Percentiles rank a stretch among this genome's conserved stretches.
Evolutionary conservation across 2,888 invertebrate species (phyloP).

Genomic region (Schizaphis graminum): DNA sequence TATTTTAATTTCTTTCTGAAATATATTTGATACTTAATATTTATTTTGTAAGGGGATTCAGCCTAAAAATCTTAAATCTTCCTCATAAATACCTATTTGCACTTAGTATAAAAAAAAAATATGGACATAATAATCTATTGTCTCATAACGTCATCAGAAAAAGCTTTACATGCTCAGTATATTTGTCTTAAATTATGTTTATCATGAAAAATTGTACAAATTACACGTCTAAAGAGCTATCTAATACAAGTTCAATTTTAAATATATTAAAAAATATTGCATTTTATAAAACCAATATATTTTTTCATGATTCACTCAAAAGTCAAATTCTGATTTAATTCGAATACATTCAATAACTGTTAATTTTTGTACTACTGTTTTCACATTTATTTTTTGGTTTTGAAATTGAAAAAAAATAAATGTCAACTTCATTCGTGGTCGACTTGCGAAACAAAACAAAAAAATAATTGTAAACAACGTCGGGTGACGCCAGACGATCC

Average conservation of each 20-base stretch:
- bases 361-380: neutral
- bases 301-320: neutral
- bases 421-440: neutral
- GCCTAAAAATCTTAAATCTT: neutral
- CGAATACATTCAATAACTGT: neutral
- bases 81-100: too few relatives aligned
- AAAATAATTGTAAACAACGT: neutral
- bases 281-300: neutral
- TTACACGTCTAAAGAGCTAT: too few relatives aligned
- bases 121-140: too few relatives aligned
- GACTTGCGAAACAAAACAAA: constrained; percentile 6
- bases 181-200: too few relatives aligned
- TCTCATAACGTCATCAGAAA: too few relatives aligned
- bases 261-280: neutral
- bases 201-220: too few relatives aligned
- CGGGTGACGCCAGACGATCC: neutral
- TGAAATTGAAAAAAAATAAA: neutral
- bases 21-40: neutral
- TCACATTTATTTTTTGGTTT: neutral
- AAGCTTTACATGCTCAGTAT: too few relatives aligned
- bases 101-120: too few relatives aligned
- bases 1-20: neutral
- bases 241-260: too few relatives aligned
- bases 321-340: neutral
- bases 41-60: neutral